These are phyloP conservation scores for Tiliacea aurago DNA, from an alignment of 2,888 invertebrate genomes.

Conservation along the genomic window DNA sequence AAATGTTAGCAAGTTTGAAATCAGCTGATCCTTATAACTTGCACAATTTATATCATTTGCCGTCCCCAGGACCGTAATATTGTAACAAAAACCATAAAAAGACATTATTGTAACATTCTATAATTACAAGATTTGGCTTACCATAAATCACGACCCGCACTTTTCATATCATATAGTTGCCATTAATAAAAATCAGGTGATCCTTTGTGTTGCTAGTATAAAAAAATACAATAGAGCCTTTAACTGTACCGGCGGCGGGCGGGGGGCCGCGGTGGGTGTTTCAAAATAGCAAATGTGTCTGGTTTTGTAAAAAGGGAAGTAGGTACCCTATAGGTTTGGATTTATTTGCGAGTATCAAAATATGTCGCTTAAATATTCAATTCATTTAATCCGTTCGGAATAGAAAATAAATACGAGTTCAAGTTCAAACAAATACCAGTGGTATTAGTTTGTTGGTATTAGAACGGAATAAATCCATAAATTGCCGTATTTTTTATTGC, in stretches of 20 bases:
- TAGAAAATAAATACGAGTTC: too few species aligned
- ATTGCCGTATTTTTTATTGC: too few species aligned
- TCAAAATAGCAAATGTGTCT: conserved; percentile 17
- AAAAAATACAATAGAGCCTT: conserved; percentile 41
- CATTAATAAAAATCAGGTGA: conserved; percentile 59
- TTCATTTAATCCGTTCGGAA: too few species aligned
- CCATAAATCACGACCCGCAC: conserved; percentile 33
- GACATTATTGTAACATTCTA: conserved; percentile 6
- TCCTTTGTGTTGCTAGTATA: conserved; percentile 46
- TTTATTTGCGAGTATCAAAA: too few species aligned
- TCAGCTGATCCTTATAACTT: conserved; percentile 11
- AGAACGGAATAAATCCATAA: too few species aligned
- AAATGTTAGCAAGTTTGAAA: too few species aligned
- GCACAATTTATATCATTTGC: neutral
- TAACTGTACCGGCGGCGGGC: conserved; percentile 37
- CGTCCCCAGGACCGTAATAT: conserved; percentile 11
- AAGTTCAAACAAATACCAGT: too few species aligned
- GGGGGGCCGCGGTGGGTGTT: too few species aligned
- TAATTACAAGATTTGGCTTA: conserved; percentile 19
- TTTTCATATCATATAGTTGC: conserved; percentile 39
- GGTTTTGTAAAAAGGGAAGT: neutral
- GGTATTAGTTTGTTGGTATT: too few species aligned
- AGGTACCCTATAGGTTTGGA: too few species aligned
- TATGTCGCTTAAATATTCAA: too few species aligned
- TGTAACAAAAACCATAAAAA: neutral